These are phyloP conservation scores for Prosopocoilus inquinatus DNA, from an alignment of 2,888 invertebrate genomes.

Conservation along the genomic window DNA sequence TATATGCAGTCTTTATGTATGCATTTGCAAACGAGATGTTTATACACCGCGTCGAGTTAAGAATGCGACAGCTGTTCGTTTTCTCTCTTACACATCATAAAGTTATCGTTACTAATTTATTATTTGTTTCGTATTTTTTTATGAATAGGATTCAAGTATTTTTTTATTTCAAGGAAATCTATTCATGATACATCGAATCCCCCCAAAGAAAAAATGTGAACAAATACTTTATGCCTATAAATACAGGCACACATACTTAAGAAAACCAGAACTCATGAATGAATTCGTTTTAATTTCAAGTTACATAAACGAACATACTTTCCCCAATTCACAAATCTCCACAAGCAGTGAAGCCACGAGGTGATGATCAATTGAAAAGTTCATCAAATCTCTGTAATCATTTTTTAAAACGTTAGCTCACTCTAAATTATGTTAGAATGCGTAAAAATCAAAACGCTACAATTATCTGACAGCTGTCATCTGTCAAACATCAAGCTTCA, in stretches of 20 bases:
- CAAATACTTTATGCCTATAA: not conserved
- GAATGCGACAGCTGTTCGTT: slow-evolving; percentile 32
- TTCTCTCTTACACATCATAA: slow-evolving; percentile 15
- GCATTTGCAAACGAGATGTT: slow-evolving; percentile 48
- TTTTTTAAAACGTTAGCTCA: too few relatives aligned
- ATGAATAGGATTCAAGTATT: too few relatives aligned
- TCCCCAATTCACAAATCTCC: too few relatives aligned
- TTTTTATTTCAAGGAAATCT: too few relatives aligned
- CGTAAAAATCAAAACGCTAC: too few relatives aligned
- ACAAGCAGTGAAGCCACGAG: too few relatives aligned
- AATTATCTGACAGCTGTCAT: too few relatives aligned
- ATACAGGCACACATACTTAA: not conserved
- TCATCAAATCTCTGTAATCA: too few relatives aligned
- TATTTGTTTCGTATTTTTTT: not conserved
- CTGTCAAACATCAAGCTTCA: too few relatives aligned
- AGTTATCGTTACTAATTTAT: slow-evolving; percentile 9
- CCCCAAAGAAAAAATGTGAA: not conserved
- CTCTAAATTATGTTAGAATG: too few relatives aligned
- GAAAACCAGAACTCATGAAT: not conserved
- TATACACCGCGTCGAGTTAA: slow-evolving; percentile 41
- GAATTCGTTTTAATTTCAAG: not conserved
- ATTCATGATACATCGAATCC: not conserved
- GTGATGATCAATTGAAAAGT: too few relatives aligned
- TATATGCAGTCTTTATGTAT: slow-evolving; percentile 45
- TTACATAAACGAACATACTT: too few relatives aligned